Conservation (phyloP, 2,797 vertebrate species). For the Eremophila alpestris region DNA sequence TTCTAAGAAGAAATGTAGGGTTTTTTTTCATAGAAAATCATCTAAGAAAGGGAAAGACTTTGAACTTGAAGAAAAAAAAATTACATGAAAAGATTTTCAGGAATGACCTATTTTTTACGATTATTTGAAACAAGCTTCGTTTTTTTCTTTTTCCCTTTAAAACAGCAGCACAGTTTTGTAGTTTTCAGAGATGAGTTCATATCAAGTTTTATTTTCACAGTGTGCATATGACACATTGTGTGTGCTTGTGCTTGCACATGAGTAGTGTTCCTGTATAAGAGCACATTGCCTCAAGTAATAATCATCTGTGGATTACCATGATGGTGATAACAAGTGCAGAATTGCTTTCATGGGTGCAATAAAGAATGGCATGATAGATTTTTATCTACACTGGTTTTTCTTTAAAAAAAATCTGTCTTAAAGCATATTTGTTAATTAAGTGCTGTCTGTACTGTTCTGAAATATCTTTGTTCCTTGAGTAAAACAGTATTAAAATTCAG, state of each 20-base stretch:
- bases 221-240: not conserved
- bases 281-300: not conserved
- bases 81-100: not conserved
- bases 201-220: not conserved
- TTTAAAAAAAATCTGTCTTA: not conserved
- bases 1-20: not conserved
- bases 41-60: not conserved
- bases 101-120: not conserved
- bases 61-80: not conserved
- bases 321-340: not conserved
- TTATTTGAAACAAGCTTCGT: not conserved
- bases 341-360: not conserved
- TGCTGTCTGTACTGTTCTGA: not conserved
- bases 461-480: not conserved
- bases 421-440: not conserved
- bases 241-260: accelerated
- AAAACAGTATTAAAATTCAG: not conserved
- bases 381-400: not conserved
- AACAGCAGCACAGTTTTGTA: not conserved
- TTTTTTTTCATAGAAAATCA: not conserved
- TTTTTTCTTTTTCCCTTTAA: not conserved
- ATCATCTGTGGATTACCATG: not conserved
- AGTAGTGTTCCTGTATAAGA: not conserved
- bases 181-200: not conserved
- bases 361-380: not conserved